phyloP scores from a whole-genome alignment of 2,888 invertebrate species.

The Strigamia maritima region DNA sequence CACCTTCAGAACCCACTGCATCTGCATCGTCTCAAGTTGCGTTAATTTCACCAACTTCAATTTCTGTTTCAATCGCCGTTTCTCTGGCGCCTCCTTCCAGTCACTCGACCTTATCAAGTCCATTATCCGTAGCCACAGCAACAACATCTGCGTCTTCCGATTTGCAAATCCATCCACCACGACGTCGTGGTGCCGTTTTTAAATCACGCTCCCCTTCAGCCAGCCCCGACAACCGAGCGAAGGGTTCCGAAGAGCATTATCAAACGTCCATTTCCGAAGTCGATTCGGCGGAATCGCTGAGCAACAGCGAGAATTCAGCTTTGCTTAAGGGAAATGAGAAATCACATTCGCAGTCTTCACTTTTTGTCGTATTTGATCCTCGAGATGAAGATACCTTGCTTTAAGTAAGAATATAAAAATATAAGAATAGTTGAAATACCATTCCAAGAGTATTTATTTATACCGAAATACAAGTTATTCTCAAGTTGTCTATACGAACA shows the following conservation, averaged over 20 bases:
- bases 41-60: neutral
- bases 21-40: neutral
- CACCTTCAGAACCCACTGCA: neutral
- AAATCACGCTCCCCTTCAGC: constrained; percentile 50
- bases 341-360: constrained; percentile 53
- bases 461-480: neutral
- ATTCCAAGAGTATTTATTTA: neutral
- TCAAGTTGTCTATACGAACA: no score
- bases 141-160: constrained; percentile 49
- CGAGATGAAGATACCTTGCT: constrained; percentile 82
- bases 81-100: neutral
- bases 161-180: constrained; percentile 41
- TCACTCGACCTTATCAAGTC: neutral
- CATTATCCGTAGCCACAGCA: constrained; percentile 45
- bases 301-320: constrained; percentile 58
- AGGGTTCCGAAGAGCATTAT: constrained; percentile 48
- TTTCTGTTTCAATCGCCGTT: neutral
- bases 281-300: constrained; percentile 52
- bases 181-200: constrained; percentile 49
- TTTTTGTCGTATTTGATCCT: constrained; percentile 57
- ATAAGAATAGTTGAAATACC: neutral
- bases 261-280: constrained; percentile 48
- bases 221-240: constrained; percentile 50
- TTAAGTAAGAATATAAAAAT: constrained; percentile 53
- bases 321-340: constrained; percentile 48